Percentiles rank a stretch among this genome's conserved stretches.
Conservation (phyloP, 2,113 vertebrate genomes). For the Mola mola region DNA sequence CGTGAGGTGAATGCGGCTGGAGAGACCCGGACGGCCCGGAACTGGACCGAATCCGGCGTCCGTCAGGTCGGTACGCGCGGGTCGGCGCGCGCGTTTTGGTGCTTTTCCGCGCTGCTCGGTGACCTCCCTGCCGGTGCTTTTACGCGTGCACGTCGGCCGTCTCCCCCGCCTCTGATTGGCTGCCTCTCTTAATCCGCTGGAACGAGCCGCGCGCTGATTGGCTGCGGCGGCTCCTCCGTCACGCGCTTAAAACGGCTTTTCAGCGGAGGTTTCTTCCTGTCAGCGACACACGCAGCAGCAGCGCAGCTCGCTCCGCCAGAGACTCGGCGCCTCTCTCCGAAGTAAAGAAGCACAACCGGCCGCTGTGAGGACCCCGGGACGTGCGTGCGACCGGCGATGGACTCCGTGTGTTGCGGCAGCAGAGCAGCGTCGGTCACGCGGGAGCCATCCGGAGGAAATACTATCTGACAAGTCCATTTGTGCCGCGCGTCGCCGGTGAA, state of each 20-base stretch:
- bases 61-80: too few species aligned
- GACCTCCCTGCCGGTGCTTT: conserved; percentile 45
- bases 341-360: too few species aligned
- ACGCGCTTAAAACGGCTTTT: conserved; percentile 82
- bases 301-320: conserved; percentile 20
- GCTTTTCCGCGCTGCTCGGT: conserved; percentile 36
- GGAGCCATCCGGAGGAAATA: conserved; percentile 80
- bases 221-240: conserved; percentile 82
- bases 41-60: too few species aligned
- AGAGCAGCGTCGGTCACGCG: conserved; percentile 45
- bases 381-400: conserved; percentile 53
- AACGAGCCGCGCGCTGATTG: conserved; percentile 86
- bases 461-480: conserved; percentile 84
- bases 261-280: conserved; percentile 90
- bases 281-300: conserved; percentile 92
- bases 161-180: conserved; percentile 82
- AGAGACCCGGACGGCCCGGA: too few species aligned
- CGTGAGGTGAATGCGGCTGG: conserved; percentile 54
- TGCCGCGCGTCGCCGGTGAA: conserved; percentile 30
- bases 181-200: conserved; percentile 88
- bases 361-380: too few species aligned
- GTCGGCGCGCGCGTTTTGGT: conserved; percentile 2
- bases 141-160: conserved; percentile 53
- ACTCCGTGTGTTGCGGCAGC: conserved; percentile 57
- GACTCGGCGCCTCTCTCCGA: conserved; percentile 25